Evolutionary conservation across 2,888 invertebrate species (phyloP).

Genomic region (Andrena praecox): DNA sequence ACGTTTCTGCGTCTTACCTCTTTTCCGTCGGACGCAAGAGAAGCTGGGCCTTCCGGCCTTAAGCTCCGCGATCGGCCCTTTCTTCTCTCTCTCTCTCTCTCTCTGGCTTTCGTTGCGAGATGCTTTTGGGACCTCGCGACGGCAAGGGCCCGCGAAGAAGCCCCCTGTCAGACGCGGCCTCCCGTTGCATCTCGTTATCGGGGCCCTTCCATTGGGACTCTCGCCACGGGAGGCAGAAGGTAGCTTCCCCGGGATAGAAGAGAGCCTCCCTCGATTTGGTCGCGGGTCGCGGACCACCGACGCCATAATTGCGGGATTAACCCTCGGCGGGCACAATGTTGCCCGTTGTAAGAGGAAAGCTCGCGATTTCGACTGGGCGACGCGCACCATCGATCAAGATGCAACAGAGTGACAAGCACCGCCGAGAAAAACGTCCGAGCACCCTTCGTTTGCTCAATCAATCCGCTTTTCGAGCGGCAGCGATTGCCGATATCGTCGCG

Average conservation of each 20-base stretch:
- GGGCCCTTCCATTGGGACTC: background rate
- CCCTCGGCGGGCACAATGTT: background rate
- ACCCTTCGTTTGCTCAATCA: conserved; percentile 38
- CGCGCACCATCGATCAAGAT: conserved; percentile 23
- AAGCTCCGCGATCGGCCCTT: background rate
- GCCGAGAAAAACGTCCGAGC: conserved; percentile 16
- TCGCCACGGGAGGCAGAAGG: background rate
- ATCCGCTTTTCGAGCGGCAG: conserved; percentile 40
- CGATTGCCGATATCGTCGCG: conserved; percentile 66
- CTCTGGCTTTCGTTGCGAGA: background rate
- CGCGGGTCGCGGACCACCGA: background rate
- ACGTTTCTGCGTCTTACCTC: background rate
- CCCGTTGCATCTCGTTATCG: conserved; percentile 10
- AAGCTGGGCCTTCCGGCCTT: too few species aligned
- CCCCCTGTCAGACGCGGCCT: background rate
- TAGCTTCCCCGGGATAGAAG: background rate
- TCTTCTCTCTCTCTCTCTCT: background rate
- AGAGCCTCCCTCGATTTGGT: background rate
- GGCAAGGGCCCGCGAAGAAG: background rate
- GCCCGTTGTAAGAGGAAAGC: background rate
- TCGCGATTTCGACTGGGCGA: background rate
- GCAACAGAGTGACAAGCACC: conserved; percentile 2
- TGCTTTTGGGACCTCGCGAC: conserved; percentile 21
- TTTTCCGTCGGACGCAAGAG: too few species aligned
- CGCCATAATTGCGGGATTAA: background rate